Base-by-base conservation (phyloP, 2,113 vertebrate genomes). In the Leucopsar rothschildi region DNA sequence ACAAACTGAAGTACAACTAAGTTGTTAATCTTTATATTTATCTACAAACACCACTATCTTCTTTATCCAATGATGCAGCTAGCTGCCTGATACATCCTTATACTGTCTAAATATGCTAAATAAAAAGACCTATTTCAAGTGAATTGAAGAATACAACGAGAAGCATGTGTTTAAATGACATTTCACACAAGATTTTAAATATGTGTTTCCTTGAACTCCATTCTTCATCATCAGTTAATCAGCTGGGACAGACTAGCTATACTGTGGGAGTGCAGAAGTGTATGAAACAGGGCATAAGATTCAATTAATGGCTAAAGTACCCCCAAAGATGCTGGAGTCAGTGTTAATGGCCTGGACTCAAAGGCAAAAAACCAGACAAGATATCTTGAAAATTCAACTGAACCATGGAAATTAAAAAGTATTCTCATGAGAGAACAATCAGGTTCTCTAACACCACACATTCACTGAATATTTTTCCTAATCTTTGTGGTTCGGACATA, bases 381-480 rank as follows among this genome's bases (percentile, higher is more conserved):
- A 44, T 78, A 76, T 33, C 71, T 81, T 86, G 60, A 86, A 92
- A 81, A 86, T 49, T 66, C 39, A 86, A 16, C 56, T 59, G 68
- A 93, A 83, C 31, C 69, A 70, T 31, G 44, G 56, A 95, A 87
- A 94, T 78, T 49, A 86, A 68, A 78, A 94, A 84, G 88, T 7
- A 13, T 93, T 92, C 37, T 60, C 37, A 20, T 60, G 53, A 79
- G 57, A 89, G 49, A 94, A 81, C 45, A 86, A 60, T 64, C 49
- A 45, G 13, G 12, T 68, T 92, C 66, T 70, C 15, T 50, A 55
- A 35, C 29, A 70, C 10, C 29, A 76, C 0, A 1, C 5, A 37
- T 57, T 86, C 42, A 50, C 18, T 84, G 31, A 16, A 4, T 33
- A 39, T 65, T 76, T 47, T 52, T 69, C 23, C 29, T 60, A 40